Conservation (phyloP, 2,888 invertebrate species). For the Mimumesa dahlbomi region DNA sequence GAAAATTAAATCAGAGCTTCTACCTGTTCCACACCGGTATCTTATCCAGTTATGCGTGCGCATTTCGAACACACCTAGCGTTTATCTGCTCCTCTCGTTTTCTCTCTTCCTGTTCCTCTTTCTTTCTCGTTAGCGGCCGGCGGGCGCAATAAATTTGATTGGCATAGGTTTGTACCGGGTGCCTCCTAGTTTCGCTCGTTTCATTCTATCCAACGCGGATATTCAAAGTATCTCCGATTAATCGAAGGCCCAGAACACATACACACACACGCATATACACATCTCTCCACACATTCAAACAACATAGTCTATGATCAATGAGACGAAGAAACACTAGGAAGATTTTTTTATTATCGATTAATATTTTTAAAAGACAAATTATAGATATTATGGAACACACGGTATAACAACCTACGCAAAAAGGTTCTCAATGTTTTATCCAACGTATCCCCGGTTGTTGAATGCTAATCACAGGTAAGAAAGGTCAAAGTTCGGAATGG, state of each 20-base stretch:
- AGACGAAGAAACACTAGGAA: too few species aligned
- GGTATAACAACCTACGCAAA: too few species aligned
- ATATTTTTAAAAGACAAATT: too few species aligned
- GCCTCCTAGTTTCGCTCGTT: constrained; percentile 10
- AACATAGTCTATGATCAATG: too few species aligned
- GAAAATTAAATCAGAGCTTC: constrained; percentile 48
- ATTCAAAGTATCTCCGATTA: constrained; percentile 63
- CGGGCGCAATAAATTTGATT: constrained; percentile 69
- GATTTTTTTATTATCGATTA: too few species aligned
- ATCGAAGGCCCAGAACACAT: constrained; percentile 64
- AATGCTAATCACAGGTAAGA: not conserved
- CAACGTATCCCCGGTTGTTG: too few species aligned
- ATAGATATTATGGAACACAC: too few species aligned
- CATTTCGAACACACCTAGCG: constrained; percentile 46
- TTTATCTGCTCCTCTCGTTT: constrained; percentile 35
- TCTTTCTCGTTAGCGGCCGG: constrained; percentile 52
- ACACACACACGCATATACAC: too few species aligned
- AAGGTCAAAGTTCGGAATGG: constrained; percentile 4
- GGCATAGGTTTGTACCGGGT: constrained; percentile 19
- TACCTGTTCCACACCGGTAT: constrained; percentile 27
- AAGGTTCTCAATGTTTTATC: too few species aligned
- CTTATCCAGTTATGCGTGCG: constrained; percentile 50
- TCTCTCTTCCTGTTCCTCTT: constrained; percentile 34
- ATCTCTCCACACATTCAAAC: too few species aligned
- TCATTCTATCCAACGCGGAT: constrained; percentile 29